phyloP scores from a whole-genome alignment of 2,113 vertebrate genomes.

The Ochotona curzoniae region DNA sequence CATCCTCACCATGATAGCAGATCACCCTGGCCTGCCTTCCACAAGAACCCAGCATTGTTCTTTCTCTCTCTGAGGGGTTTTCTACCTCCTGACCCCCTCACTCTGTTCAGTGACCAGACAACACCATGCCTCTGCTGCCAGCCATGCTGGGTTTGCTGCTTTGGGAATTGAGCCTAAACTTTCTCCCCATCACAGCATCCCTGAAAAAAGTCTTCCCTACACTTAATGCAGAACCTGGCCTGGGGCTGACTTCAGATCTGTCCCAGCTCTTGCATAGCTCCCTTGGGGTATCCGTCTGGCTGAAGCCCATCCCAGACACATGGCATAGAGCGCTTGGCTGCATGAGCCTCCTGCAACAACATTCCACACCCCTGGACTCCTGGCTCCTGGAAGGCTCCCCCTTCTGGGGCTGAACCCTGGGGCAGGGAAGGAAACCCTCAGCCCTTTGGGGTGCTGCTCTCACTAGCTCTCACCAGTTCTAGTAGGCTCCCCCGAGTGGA shows the following conservation, averaged over 20 bases:
- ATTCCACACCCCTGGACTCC: not conserved
- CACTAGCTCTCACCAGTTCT: not conserved
- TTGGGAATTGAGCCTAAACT: not conserved
- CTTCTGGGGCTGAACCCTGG: not conserved
- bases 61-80: not conserved
- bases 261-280: accelerated
- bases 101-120: not conserved
- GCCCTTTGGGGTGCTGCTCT: not conserved
- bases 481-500: not conserved
- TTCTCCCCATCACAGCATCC: not conserved
- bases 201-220: not conserved
- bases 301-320: accelerated
- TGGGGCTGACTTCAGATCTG: not conserved
- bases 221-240: not conserved
- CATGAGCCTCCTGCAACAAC: accelerated
- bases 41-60: not conserved
- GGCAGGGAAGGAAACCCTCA: not conserved
- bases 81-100: not conserved
- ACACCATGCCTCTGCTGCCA: not conserved
- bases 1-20: not conserved
- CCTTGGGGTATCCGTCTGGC: not conserved
- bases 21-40: too few relatives aligned
- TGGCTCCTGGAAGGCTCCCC: not conserved
- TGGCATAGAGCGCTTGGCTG: not conserved
- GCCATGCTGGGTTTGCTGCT: not conserved